Evolutionary conservation across 2,113 vertebrate species (phyloP), one percentile per base, ranked within the genome.

Genomic region (Sorex fumeus): DNA sequence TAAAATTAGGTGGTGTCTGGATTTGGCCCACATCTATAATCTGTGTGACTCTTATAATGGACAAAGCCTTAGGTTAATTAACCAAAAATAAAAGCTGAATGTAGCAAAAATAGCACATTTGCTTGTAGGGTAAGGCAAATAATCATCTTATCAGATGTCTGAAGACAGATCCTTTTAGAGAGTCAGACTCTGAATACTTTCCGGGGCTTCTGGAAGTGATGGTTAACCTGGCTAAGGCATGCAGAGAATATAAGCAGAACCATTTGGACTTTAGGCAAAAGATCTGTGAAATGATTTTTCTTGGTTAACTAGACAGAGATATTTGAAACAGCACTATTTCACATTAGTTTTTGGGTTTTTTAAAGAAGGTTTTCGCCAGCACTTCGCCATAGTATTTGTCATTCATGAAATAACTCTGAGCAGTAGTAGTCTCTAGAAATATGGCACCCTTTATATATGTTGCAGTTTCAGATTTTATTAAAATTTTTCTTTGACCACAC

Each of bases 401-500:
- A 91, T 0, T 8, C 27, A 62, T 47, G 57, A 23, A 18, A 78
- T 75, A 64, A 78, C 23, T 30, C 45, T 13, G 43, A 94, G 62
- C 76, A 76, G 10, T 30, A 87, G 36, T 13, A 30, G 4, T 84
- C 71, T 92, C 19, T 8, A 78, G 71, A 87, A 90, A 91, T 75
- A 72, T 34, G 83, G 53, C 47, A 36, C 15, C 67, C 30, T 47
- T 87, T 53, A 27, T 85, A 90, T 50, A 96, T 69, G 34, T 19
- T 84, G 70, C 12, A 70, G 93, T 91, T 92, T 89, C 53, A 75
- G 15, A 32, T 88, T 96, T 90, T 81, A 90, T 82, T 89, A 78
- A 92, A 96, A 92, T 89, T 90, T 80, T 90, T 88, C 57, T 93
- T 87, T 93, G 77, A 75, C 84, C 77, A 87, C 86, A 81, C 62